These are phyloP conservation scores for Protula sp. DNA, from an alignment of 2,888 invertebrate genomes.

Conservation along the genomic window DNA sequence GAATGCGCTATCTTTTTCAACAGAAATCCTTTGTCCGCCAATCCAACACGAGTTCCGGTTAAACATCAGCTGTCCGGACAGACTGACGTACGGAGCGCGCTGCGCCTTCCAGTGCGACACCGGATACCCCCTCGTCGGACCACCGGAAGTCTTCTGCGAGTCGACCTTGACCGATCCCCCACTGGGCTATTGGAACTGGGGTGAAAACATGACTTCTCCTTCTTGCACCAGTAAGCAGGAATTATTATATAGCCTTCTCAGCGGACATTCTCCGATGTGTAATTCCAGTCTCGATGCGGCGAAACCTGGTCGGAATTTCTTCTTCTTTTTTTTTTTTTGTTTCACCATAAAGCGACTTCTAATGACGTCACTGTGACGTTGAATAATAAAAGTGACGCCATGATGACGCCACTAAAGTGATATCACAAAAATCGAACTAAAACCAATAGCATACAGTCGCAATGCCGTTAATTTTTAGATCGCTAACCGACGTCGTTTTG, in stretches of 20 bases:
- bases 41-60: not conserved
- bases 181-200: not conserved
- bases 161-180: not conserved
- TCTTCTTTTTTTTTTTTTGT: too few relatives aligned
- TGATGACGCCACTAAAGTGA: too few relatives aligned
- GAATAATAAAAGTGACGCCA: too few relatives aligned
- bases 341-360: too few relatives aligned
- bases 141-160: not conserved
- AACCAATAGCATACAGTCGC: too few relatives aligned
- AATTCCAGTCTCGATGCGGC: not conserved
- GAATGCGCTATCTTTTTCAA: too few relatives aligned
- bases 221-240: not conserved
- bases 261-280: too few relatives aligned
- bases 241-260: too few relatives aligned
- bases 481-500: not conserved
- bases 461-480: not conserved
- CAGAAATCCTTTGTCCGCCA: not conserved
- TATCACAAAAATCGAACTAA: too few relatives aligned
- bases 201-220: not conserved
- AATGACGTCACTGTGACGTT: too few relatives aligned
- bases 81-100: not conserved
- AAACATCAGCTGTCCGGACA: not conserved
- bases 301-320: too few relatives aligned
- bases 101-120: not conserved
- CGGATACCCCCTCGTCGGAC: not conserved